Percentiles rank a stretch among this genome's conserved stretches.
phyloP scores from a whole-genome alignment of 2,797 vertebrate species.

The Rhincodon typus region DNA sequence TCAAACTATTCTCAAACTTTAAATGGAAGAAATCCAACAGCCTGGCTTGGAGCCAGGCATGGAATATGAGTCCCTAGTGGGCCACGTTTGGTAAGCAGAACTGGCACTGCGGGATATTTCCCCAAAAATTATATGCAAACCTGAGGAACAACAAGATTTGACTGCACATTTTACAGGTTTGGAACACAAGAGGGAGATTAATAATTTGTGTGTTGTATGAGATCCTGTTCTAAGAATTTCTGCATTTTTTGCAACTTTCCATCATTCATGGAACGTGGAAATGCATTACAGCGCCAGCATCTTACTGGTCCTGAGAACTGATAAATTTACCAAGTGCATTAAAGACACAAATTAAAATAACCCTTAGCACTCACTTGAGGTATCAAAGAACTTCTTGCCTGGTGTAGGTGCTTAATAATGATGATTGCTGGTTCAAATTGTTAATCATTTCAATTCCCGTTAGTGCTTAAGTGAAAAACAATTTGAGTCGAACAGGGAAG shows the following conservation, averaged over 20 bases:
- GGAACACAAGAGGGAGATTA: background rate
- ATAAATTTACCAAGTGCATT: background rate
- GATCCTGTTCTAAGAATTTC: background rate
- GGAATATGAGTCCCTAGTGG: no score
- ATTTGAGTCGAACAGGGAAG: background rate
- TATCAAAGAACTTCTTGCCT: background rate
- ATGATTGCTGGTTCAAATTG: background rate
- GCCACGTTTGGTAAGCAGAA: no score
- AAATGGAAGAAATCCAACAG: no score
- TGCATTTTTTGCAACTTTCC: background rate
- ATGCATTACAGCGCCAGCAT: background rate
- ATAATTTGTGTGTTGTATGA: background rate
- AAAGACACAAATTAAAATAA: background rate
- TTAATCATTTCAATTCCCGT: background rate
- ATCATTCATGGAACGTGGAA: background rate
- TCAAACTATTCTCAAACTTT: no score
- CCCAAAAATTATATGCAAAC: background rate
- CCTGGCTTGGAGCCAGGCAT: no score
- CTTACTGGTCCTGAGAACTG: background rate
- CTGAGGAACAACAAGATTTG: background rate
- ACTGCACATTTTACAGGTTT: background rate
- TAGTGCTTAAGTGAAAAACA: background rate
- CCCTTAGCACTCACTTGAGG: background rate
- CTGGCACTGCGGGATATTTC: no score
- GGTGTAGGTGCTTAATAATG: background rate